phyloP scores from a whole-genome alignment of 2,113 vertebrate species.

The Mola mola region DNA sequence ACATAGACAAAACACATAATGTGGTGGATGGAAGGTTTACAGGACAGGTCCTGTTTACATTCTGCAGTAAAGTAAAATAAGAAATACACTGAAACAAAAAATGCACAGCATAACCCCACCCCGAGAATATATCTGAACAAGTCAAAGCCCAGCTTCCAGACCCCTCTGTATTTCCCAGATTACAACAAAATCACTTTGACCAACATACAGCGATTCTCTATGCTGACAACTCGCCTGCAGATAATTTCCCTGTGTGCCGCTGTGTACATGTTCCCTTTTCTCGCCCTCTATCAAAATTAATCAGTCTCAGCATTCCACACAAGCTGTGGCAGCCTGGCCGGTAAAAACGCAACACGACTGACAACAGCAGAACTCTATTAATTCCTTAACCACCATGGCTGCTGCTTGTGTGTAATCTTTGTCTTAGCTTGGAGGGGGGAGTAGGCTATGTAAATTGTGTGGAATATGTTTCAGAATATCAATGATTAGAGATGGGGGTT shows the following conservation, averaged over 20 bases:
- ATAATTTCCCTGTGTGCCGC: conserved; percentile 69
- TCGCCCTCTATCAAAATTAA: conserved; percentile 79
- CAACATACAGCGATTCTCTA: conserved; percentile 72
- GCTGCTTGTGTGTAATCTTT: conserved; percentile 72
- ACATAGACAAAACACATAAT: conserved; percentile 68
- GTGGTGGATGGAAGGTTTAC: conserved; percentile 48
- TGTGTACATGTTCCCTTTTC: conserved; percentile 73
- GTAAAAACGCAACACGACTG: conserved; percentile 67
- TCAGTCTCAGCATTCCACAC: conserved; percentile 69
- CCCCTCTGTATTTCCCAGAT: conserved; percentile 66
- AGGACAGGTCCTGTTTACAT: conserved; percentile 25
- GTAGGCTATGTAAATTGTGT: conserved; percentile 66
- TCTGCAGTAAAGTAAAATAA: conserved; percentile 28
- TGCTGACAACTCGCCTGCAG: conserved; percentile 70
- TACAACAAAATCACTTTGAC: conserved; percentile 74
- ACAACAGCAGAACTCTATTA: conserved; percentile 76
- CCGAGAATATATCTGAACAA: conserved; percentile 43
- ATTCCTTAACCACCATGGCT: conserved; percentile 66
- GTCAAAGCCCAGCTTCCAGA: conserved; percentile 41
- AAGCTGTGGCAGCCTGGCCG: conserved; percentile 47
- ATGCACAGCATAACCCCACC: conserved; percentile 36
- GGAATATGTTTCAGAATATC: conserved; percentile 64
- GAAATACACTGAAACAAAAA: conserved; percentile 54
- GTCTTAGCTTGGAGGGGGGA: conserved; percentile 62
- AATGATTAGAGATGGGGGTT: conserved; percentile 64